Evolutionary conservation across 1,140 invertebrate genomes (phyloP), one percentile per base, ranked within the genome.

Genomic region (Cryptotermes secundus): DNA sequence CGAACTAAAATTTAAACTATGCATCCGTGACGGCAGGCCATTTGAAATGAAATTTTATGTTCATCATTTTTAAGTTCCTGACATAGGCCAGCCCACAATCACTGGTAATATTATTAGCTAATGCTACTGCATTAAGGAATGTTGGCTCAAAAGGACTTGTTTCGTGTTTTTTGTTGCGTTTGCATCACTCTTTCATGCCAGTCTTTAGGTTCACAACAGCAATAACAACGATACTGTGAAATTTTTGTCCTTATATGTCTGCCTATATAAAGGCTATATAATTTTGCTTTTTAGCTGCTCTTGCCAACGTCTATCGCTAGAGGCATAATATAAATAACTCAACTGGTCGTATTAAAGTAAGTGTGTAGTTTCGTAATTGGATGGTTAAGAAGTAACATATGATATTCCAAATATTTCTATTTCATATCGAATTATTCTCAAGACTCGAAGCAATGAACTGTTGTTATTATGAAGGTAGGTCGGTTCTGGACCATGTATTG

Each of bases 61-160:
- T 59, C 53, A 59, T 59, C 19, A 59, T 22, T 22, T 59, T 59
- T 26, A 59, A 59, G 6, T 59, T 59, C 6, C 26, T 7, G 53
- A 59, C 53, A 16, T 59, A 59, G 6, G 19, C 53, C 53, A 59
- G 19, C 53, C 53, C 53, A 59, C 53, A 59, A 59, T 59, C 19
- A 38, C 4, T 38, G 12, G 38, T 38, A 38, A 12, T 38, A 59
- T 10, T 59, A 59, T 59, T 59, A 59, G 53, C 53, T 59, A 59
- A 59, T 59, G 53, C 53, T 59, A 59, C 53, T 59, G 53, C 53
- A 59, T 59, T 59, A 59, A 59, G 53, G 53, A 59, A 59, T 59
- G 53, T 16, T n/a, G 53, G 19, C 53, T 59, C 53, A 59, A 59
- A 38, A 59, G 19, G 19, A 59, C 53, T 59, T 59, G 53, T 59